Percentiles rank a stretch among this genome's conserved stretches.
Conservation (phyloP, 2,797 vertebrate genomes). For the Perodicticus potto region DNA sequence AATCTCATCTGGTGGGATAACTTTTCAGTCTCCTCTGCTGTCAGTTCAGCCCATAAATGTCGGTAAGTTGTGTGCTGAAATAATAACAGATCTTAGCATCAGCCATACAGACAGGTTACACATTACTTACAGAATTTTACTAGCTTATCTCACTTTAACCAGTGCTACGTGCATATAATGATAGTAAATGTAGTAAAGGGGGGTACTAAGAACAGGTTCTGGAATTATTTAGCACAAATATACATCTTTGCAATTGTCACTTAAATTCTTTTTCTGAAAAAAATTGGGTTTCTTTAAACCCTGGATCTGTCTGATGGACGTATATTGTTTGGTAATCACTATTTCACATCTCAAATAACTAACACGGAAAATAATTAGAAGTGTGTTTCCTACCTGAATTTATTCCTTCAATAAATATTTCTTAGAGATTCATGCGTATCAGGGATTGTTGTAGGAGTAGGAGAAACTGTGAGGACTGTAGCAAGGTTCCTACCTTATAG, state of each 20-base stretch:
- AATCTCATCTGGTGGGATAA: constrained; percentile 48
- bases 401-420: constrained; percentile 47
- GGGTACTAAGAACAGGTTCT: background rate
- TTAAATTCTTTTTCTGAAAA: constrained; percentile 3
- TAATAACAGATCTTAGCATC: background rate
- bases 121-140: background rate
- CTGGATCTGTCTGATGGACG: background rate
- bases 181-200: background rate
- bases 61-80: constrained; percentile 87
- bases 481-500: background rate
- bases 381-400: background rate
- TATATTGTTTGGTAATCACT: background rate
- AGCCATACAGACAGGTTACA: background rate
- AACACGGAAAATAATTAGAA: constrained; percentile 4
- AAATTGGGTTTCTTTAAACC: constrained; percentile 22
- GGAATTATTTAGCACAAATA: background rate
- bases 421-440: background rate
- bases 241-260: background rate
- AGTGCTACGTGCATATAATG: background rate
- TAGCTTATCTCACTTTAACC: background rate
- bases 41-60: constrained; percentile 86
- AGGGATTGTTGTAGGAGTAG: background rate
- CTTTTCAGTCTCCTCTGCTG: constrained; percentile 85
- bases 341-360: constrained; percentile 17
- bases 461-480: background rate